Conservation (phyloP, 2,888 invertebrate species). For the Ophion slaviceki region DNA sequence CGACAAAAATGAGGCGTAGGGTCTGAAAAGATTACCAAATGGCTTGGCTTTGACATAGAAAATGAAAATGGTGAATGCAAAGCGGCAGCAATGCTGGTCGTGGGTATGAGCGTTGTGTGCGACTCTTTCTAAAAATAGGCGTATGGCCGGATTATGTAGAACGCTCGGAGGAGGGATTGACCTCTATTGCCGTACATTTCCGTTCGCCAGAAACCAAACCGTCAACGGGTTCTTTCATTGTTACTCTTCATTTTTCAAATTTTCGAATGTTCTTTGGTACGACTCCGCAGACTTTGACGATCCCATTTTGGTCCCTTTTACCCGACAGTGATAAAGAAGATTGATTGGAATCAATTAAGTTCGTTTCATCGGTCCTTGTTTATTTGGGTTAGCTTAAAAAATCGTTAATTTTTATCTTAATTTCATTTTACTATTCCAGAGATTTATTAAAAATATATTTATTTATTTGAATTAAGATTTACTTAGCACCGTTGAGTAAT, state of each 20-base stretch:
- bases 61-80: slow-evolving; percentile 17
- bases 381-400: not conserved
- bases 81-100: slow-evolving; percentile 1
- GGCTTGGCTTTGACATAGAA: slow-evolving; percentile 33
- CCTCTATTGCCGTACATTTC: slow-evolving; percentile 26
- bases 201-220: slow-evolving; percentile 48
- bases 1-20: not conserved
- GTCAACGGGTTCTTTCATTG: not conserved
- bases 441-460: not conserved
- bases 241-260: not conserved
- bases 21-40: not conserved
- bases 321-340: not conserved
- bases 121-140: slow-evolving; percentile 74
- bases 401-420: not conserved
- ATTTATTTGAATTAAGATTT: too few relatives aligned
- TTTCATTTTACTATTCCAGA: not conserved
- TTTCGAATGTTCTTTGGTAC: not conserved
- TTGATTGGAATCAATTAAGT: not conserved
- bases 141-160: slow-evolving; percentile 69
- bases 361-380: not conserved
- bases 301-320: not conserved
- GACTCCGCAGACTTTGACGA: not conserved
- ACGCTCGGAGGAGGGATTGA: slow-evolving; percentile 56
- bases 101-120: slow-evolving; percentile 26
- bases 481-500: too few relatives aligned